Conservation (phyloP, 2,888 invertebrate species). For the Lithophane leautieri region DNA sequence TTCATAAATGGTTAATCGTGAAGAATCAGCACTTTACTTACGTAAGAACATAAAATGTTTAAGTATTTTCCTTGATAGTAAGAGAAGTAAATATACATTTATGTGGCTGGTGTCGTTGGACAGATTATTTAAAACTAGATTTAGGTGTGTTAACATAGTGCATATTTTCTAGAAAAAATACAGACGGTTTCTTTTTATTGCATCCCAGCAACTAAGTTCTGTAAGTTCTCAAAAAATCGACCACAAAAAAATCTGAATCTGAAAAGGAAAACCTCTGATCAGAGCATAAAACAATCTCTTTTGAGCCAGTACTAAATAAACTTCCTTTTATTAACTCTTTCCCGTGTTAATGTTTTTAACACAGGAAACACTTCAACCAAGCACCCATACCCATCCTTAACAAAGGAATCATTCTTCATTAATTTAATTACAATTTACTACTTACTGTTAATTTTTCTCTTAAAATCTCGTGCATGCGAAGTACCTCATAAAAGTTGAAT, state of each 20-base stretch:
- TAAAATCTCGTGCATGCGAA: constrained; percentile 8
- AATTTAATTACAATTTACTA: not conserved
- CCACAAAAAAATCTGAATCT: not conserved
- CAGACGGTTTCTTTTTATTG: not conserved
- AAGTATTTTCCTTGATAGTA: not conserved
- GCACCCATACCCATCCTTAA: not conserved
- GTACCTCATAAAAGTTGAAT: constrained; percentile 24
- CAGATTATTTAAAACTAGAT: no score
- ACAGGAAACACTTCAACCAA: constrained; percentile 24
- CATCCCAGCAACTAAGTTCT: not conserved
- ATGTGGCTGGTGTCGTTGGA: not conserved
- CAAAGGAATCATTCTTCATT: not conserved
- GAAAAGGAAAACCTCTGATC: not conserved
- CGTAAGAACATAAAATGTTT: constrained; percentile 4
- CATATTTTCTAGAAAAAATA: not conserved
- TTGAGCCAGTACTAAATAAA: not conserved
- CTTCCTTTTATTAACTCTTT: constrained; percentile 15
- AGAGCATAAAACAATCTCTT: not conserved
- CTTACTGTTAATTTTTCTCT: constrained; percentile 31
- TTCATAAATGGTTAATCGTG: constrained; percentile 49
- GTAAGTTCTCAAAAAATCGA: not conserved
- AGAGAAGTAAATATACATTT: not conserved
- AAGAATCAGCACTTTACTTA: constrained; percentile 26
- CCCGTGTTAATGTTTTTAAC: constrained; percentile 11
- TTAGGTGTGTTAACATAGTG: not conserved